Evolutionary conservation across 1,140 invertebrate species (phyloP).

Genomic region (Anagrus nilaparvatae): DNA sequence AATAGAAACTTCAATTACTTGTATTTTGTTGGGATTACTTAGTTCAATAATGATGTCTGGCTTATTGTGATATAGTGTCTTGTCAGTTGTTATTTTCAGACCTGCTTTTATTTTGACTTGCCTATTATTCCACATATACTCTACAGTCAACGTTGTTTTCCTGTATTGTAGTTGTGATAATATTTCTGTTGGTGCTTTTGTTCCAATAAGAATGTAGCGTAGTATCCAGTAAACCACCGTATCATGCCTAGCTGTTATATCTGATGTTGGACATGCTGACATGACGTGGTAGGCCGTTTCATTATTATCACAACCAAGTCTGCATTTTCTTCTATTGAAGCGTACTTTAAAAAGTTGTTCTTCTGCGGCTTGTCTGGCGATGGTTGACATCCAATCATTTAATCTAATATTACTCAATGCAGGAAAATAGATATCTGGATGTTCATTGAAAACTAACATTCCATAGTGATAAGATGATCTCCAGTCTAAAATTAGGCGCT

Average conservation of each 20-base stretch:
- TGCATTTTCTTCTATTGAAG: not conserved
- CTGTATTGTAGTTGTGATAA: not conserved
- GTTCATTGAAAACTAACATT: not conserved
- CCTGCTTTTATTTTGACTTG: not conserved
- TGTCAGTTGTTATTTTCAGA: not conserved
- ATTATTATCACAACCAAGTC: constrained; percentile 2
- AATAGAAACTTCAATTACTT: not conserved
- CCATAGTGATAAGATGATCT: constrained; percentile 3
- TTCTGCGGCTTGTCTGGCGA: constrained; percentile 6
- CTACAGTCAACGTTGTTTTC: not conserved
- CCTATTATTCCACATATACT: not conserved
- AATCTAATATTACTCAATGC: not conserved
- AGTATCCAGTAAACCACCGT: not conserved
- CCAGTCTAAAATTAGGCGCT: not conserved
- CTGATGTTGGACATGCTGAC: not conserved
- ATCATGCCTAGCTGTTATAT: not conserved
- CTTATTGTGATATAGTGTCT: not conserved
- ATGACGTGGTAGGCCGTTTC: constrained; percentile 12
- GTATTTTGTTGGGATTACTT: not conserved
- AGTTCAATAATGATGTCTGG: not conserved
- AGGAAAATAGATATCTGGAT: constrained; percentile 5
- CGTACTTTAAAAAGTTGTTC: constrained; percentile 8
- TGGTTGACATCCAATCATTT: constrained; percentile 1
- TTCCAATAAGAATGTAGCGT: not conserved
- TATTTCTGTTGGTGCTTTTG: not conserved